These are phyloP conservation scores for Catocala nupta DNA, from an alignment of 2,888 invertebrate genomes.

Conservation along the genomic window DNA sequence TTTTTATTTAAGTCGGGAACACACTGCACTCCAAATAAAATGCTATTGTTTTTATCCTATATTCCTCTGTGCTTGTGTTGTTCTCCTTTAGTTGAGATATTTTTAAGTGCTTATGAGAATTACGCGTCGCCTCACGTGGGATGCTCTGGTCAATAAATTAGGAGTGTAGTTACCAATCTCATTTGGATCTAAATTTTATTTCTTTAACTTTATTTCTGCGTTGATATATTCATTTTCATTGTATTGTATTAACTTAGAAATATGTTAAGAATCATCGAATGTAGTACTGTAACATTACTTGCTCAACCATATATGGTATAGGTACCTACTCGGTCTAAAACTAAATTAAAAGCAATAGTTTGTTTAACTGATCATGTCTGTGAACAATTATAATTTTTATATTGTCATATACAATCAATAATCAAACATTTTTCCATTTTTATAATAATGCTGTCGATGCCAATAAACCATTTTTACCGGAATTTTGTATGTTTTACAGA, in stretches of 20 bases:
- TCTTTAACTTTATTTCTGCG: constrained; percentile 52
- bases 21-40: constrained; percentile 66
- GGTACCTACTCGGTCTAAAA: constrained; percentile 51
- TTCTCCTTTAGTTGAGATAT: constrained; percentile 62
- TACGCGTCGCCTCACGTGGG: constrained; percentile 52
- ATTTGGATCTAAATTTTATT: constrained; percentile 59
- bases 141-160: constrained; percentile 64
- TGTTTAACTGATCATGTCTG: constrained; percentile 46
- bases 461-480: constrained; percentile 79
- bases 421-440: constrained; percentile 75
- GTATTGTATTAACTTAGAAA: constrained; percentile 60
- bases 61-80: constrained; percentile 67
- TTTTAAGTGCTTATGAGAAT: constrained; percentile 59
- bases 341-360: constrained; percentile 57
- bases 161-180: constrained; percentile 73
- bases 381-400: constrained; percentile 77
- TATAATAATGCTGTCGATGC: constrained; percentile 78
- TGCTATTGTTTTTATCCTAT: constrained; percentile 47
- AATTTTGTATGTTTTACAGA: constrained; percentile 86
- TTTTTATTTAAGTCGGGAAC: constrained; percentile 73
- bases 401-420: constrained; percentile 71
- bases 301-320: constrained; percentile 74
- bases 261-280: constrained; percentile 62
- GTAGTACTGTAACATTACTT: constrained; percentile 69
- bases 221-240: constrained; percentile 56